phyloP scores from a whole-genome alignment of 2,113 vertebrate species.

The Henicopernis longicauda region DNA sequence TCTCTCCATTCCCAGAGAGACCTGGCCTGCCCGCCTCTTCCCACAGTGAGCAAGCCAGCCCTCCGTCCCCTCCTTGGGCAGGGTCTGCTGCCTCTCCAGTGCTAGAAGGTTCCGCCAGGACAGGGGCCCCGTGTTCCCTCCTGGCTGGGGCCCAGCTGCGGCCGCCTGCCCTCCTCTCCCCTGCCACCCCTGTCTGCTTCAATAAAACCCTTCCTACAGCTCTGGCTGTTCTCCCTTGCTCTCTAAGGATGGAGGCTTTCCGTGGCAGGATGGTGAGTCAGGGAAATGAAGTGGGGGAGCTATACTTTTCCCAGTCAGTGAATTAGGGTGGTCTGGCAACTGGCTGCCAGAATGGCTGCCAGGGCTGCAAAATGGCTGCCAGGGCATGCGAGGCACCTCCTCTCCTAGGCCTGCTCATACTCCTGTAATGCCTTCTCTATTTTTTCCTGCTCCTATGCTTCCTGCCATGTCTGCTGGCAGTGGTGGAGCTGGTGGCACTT shows the following conservation, averaged over 20 bases:
- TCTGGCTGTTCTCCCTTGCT: rapidly evolving
- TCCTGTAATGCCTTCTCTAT: neutral
- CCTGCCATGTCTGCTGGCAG: neutral
- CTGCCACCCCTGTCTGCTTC: neutral
- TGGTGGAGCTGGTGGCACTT: neutral
- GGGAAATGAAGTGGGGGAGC: rapidly evolving
- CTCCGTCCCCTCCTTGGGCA: rapidly evolving
- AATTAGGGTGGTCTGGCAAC: rapidly evolving
- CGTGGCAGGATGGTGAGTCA: rapidly evolving
- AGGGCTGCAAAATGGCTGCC: neutral
- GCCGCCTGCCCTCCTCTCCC: rapidly evolving
- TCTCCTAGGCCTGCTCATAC: rapidly evolving
- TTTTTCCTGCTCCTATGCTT: neutral
- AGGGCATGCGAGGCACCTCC: no score
- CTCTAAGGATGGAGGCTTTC: neutral
- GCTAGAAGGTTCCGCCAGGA: rapidly evolving
- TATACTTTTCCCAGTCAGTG: rapidly evolving
- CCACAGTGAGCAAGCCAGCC: rapidly evolving
- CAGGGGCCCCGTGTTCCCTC: rapidly evolving
- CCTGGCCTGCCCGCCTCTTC: neutral
- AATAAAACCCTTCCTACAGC: rapidly evolving
- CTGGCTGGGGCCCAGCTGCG: rapidly evolving
- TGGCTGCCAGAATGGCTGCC: neutral
- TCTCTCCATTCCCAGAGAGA: neutral
- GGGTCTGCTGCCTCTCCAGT: neutral